Evolutionary conservation across 2,888 invertebrate species (phyloP).

Genomic region (Diploptera punctata): DNA sequence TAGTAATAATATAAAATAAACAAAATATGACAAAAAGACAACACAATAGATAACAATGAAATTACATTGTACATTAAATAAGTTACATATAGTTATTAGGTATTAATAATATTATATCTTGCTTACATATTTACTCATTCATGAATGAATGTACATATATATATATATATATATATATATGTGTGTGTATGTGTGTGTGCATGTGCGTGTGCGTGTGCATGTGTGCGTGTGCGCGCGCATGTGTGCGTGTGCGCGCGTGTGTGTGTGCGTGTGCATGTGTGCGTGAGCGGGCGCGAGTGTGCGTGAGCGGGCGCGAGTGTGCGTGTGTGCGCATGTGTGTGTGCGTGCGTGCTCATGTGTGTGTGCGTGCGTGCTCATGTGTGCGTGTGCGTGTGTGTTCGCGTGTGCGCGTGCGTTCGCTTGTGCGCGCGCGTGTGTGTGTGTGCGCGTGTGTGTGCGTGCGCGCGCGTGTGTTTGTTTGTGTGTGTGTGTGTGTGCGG

Average conservation of each 20-base stretch:
- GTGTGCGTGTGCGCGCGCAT: conserved; percentile 5
- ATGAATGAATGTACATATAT: neutral
- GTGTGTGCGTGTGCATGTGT: conserved; percentile 10
- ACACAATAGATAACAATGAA: too few relatives aligned
- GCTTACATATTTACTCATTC: too few relatives aligned
- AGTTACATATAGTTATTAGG: too few relatives aligned
- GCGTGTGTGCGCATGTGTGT: neutral
- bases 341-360: neutral
- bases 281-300: too few relatives aligned
- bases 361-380: neutral
- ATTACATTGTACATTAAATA: too few relatives aligned
- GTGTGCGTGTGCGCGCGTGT: conserved; percentile 9
- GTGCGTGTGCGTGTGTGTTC: too few relatives aligned
- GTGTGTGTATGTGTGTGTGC: neutral
- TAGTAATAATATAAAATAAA: too few relatives aligned
- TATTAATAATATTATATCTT: too few relatives aligned
- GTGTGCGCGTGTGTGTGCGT: neutral
- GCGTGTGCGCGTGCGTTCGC: neutral
- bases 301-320: neutral
- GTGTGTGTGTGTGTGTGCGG: too few relatives aligned
- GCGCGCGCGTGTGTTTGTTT: too few relatives aligned
- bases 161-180: neutral
- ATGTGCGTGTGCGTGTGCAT: conserved; percentile 5
- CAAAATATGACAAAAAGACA: too few relatives aligned
- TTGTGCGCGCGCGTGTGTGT: neutral